These are phyloP conservation scores for Polydrusus cervinus DNA, from an alignment of 2,888 invertebrate genomes.

Conservation along the genomic window DNA sequence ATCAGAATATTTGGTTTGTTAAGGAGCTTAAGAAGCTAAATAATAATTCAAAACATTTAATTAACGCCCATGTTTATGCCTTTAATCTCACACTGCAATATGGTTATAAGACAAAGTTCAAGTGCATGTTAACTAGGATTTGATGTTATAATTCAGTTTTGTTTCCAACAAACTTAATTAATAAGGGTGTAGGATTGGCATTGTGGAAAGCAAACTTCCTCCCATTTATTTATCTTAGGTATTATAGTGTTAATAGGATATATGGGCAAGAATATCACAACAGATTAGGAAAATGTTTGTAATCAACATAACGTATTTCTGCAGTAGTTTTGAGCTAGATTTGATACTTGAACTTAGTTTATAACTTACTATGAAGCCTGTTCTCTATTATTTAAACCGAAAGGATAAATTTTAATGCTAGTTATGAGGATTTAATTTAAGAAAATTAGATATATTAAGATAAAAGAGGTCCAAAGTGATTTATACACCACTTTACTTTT, in stretches of 20 bases:
- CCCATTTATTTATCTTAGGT: constrained; percentile 62
- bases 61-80: constrained; percentile 28
- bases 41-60: constrained; percentile 14
- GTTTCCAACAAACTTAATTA: constrained; percentile 60
- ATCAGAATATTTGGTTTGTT: no score
- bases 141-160: constrained; percentile 58
- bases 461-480: no score
- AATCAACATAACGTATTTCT: neutral
- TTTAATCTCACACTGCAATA: constrained; percentile 28
- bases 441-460: no score
- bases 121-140: constrained; percentile 50
- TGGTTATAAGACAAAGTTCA: constrained; percentile 39
- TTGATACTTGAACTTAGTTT: neutral
- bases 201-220: constrained; percentile 60
- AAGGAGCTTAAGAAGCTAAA: neutral
- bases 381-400: no score
- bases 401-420: no score
- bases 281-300: constrained; percentile 54
- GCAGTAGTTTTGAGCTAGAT: neutral
- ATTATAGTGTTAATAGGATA: constrained; percentile 62
- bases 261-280: constrained; percentile 53
- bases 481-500: no score
- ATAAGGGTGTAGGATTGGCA: constrained; percentile 59
- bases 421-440: no score
- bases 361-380: neutral